Percentiles rank a stretch among this genome's conserved stretches.
These are phyloP conservation scores for Coregonus sp. DNA, from an alignment of 2,797 vertebrate genomes.

Conservation along the genomic window DNA sequence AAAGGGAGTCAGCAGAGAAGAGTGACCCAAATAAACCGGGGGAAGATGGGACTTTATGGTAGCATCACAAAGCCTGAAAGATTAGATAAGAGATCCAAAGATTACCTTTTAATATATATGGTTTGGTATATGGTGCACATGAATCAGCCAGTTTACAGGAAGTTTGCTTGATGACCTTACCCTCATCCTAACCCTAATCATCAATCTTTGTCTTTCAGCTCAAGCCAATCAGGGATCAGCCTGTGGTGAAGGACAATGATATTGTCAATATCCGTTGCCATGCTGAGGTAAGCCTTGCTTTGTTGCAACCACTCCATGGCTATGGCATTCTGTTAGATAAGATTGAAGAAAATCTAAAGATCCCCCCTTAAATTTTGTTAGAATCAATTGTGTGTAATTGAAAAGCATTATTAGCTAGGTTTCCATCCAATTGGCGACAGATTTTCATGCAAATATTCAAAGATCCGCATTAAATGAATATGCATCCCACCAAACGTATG, in stretches of 20 bases:
- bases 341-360: too few relatives aligned
- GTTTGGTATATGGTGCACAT: too few relatives aligned
- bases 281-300: constrained; percentile 57
- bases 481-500: background rate
- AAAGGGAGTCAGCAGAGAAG: constrained; percentile 21
- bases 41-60: constrained; percentile 20
- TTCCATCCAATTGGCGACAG: too few relatives aligned
- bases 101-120: constrained; percentile 32
- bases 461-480: background rate
- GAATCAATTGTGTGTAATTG: background rate
- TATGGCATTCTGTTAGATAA: background rate
- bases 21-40: constrained; percentile 13
- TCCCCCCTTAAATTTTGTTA: too few relatives aligned
- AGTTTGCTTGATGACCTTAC: too few relatives aligned
- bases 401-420: background rate
- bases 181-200: background rate
- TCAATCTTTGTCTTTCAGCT: constrained; percentile 57
- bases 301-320: background rate
- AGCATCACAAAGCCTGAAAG: constrained; percentile 14
- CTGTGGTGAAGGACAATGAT: constrained; percentile 37
- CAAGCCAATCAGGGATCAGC: constrained; percentile 52
- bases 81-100: constrained; percentile 59
- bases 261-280: constrained; percentile 57
- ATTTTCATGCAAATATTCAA: too few relatives aligned
- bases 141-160: too few relatives aligned